phyloP scores from a whole-genome alignment of 2,113 vertebrate species.

The Symphodus melops region DNA sequence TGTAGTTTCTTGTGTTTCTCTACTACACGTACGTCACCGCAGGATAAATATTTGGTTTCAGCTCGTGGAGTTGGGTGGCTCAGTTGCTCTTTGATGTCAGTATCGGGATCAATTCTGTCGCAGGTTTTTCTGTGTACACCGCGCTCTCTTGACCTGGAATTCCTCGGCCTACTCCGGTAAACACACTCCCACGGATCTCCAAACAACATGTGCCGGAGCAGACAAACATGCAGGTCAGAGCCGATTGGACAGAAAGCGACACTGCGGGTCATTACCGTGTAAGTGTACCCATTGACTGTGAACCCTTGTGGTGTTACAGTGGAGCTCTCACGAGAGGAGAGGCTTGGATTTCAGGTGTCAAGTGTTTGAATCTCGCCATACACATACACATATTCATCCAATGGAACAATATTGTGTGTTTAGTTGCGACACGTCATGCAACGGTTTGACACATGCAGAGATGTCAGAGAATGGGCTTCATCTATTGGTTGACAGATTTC shows the following conservation, averaged over 20 bases:
- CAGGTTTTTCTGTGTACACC: slow-evolving; percentile 64
- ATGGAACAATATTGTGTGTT: too few relatives aligned
- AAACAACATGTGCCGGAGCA: slow-evolving; percentile 68
- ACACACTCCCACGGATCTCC: slow-evolving; percentile 74
- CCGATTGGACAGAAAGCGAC: slow-evolving; percentile 51
- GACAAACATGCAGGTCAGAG: slow-evolving; percentile 65
- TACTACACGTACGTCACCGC: slow-evolving; percentile 53
- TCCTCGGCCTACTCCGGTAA: slow-evolving; percentile 71
- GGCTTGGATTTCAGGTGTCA: not conserved
- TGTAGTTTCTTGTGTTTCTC: slow-evolving; percentile 46
- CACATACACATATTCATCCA: too few relatives aligned
- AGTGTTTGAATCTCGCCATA: too few relatives aligned
- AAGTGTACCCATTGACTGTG: slow-evolving; percentile 69
- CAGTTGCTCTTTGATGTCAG: slow-evolving; percentile 72
- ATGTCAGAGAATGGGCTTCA: too few relatives aligned
- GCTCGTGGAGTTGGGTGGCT: slow-evolving; percentile 38
- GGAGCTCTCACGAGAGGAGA: slow-evolving; percentile 8
- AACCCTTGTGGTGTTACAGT: slow-evolving; percentile 28
- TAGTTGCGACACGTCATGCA: not conserved
- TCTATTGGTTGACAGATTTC: too few relatives aligned
- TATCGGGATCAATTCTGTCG: slow-evolving; percentile 60
- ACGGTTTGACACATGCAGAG: not conserved
- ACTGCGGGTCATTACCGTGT: slow-evolving; percentile 63
- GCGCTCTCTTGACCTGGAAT: slow-evolving; percentile 75
- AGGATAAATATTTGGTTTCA: slow-evolving; percentile 74